Percentiles rank a stretch among this genome's conserved stretches.
Conservation (phyloP, 2,888 invertebrate species). For the Idaea aversata region DNA sequence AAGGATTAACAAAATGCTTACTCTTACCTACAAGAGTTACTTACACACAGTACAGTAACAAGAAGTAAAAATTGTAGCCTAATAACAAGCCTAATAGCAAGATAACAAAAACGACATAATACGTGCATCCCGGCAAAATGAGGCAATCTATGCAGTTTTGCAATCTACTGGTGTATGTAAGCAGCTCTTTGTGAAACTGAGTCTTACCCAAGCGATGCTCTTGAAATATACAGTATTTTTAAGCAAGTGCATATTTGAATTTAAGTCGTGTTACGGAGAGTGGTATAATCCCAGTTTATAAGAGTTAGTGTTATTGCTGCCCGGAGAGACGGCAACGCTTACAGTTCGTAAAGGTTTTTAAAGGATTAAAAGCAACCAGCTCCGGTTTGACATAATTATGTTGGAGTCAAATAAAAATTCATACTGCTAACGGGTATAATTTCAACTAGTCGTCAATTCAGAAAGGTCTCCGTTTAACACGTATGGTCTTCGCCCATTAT, state of each 20-base stretch:
- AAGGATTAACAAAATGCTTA: no score
- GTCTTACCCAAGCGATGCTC: slow-evolving; percentile 29
- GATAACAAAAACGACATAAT: background rate
- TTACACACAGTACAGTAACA: background rate
- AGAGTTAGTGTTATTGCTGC: slow-evolving; percentile 63
- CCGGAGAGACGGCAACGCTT: slow-evolving; percentile 47
- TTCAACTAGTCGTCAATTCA: background rate
- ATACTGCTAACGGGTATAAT: background rate
- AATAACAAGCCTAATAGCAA: background rate
- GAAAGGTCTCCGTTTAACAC: no score
- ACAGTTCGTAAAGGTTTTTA: slow-evolving; percentile 49
- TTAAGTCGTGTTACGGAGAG: slow-evolving; percentile 54
- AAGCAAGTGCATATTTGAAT: slow-evolving; percentile 58
- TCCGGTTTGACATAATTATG: slow-evolving; percentile 33
- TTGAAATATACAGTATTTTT: slow-evolving; percentile 46
- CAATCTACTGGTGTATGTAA: background rate
- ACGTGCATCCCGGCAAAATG: background rate
- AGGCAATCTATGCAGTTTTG: slow-evolving; percentile 1
- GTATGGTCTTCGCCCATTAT: no score
- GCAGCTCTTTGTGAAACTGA: slow-evolving; percentile 19
- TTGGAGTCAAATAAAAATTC: slow-evolving; percentile 25
- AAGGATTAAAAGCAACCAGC: slow-evolving; percentile 50
- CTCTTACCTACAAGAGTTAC: background rate
- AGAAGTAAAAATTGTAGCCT: background rate
- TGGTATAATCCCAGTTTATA: slow-evolving; percentile 60